Conservation (phyloP, 2,888 invertebrate species). For the Bursaphelenchus okinawaensis region DNA sequence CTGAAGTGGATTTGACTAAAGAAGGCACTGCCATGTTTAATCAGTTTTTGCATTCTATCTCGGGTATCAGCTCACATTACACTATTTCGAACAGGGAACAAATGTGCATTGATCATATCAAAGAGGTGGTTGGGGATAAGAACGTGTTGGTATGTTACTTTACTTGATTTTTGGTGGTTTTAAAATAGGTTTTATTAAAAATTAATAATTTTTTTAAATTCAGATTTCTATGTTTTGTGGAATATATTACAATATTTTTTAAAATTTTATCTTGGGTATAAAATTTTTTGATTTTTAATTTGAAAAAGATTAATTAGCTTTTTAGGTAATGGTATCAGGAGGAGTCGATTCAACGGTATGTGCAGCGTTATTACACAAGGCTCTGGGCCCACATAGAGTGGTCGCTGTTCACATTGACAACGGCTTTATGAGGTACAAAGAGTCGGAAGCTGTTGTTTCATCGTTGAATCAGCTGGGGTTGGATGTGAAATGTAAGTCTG, state of each 20-base stretch:
- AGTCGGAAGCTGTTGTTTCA: constrained; percentile 74
- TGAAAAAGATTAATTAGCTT: background rate
- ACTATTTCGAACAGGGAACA: constrained; percentile 67
- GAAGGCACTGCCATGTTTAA: constrained; percentile 83
- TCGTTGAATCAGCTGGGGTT: constrained; percentile 41
- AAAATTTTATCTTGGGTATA: background rate
- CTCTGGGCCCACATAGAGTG: constrained; percentile 71
- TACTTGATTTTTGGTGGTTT: background rate
- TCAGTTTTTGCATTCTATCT: constrained; percentile 88
- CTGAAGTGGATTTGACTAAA: constrained; percentile 89
- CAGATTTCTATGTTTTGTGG: background rate
- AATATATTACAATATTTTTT: background rate
- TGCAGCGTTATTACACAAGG: constrained; percentile 84
- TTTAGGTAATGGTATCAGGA: constrained; percentile 68
- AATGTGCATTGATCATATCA: constrained; percentile 85
- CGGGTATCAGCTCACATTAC: constrained; percentile 65
- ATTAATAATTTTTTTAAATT: too few species aligned
- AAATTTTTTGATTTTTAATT: constrained; percentile 5
- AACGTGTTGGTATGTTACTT: constrained; percentile 77
- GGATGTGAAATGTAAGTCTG: constrained; percentile 38
- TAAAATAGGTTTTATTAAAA: too few species aligned
- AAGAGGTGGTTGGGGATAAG: constrained; percentile 78
- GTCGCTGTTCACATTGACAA: constrained; percentile 93
- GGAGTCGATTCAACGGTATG: constrained; percentile 99
- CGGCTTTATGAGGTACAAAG: constrained; percentile 77